Base-by-base conservation (phyloP, 2,888 invertebrate species). In the Eueremaeus valkanovi region DNA sequence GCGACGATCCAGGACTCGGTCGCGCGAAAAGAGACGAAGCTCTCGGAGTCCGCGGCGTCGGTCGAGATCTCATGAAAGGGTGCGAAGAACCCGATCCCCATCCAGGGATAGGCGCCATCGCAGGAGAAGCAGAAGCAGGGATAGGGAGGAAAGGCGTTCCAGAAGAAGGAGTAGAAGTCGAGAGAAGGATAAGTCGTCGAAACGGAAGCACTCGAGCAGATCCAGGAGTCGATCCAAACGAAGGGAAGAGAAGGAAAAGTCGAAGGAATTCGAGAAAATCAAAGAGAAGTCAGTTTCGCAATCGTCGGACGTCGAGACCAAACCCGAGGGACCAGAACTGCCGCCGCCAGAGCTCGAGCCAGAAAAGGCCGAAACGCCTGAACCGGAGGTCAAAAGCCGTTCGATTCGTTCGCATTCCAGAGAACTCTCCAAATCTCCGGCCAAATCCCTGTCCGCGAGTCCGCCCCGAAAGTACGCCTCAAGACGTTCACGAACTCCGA, bases 1-100 rank as follows among this genome's bases (percentile, higher is more conserved):
- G 16, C 45, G 68, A 40, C n/a, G n/a, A n/a, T n/a, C n/a, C n/a
- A 63, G 80, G 45, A 88, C 88, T 1, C 85, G 88, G 66, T 88
- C 88, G 0, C 85, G 86, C 0, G 86, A 74, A 33, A 45, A 72
- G 13, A 68, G 49, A 29, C 31, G 66, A n/a, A n/a, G n/a, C n/a
- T 76, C 63, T 6, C 42, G 72, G 51, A 76, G 27, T 42, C 58
- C 49, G 18, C 27, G 36, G 21, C 78, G 78, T 29, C 61, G 75
- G 11, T 76, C 76, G 31, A 36, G 72, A 51, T 66, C 72, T 21
- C 55, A 72, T 13, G 73, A 75, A 13, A 36, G 74, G 31, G 49
- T 72, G 16, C 40, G 58, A 27, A 21, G 72, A 42, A 76, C 75
- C 13, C 49, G 75, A 36, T 77, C 78, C 0, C 68, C 55, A 73